Evolutionary conservation across 2,888 invertebrate genomes (phyloP).

Genomic region (Thera britannica): DNA sequence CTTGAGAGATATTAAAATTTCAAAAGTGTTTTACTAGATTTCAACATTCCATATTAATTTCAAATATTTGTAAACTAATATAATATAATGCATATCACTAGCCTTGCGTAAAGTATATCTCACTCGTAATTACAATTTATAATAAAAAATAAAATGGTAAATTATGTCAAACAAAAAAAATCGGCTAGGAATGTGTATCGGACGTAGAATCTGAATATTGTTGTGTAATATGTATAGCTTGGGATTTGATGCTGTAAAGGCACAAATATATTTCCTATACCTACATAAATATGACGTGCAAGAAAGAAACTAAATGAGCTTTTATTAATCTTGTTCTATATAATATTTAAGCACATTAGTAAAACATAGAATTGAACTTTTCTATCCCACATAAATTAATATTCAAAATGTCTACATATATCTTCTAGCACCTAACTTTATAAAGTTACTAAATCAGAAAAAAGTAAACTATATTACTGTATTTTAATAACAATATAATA

Average conservation of each 20-base stretch:
- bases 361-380: background rate
- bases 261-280: background rate
- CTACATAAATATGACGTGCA: background rate
- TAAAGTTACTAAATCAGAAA: background rate
- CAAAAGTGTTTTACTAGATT: conserved; percentile 3
- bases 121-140: conserved; percentile 60
- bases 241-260: background rate
- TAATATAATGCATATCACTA: conserved; percentile 66
- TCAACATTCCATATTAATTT: conserved; percentile 54
- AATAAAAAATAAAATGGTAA: conserved; percentile 47
- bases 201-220: background rate
- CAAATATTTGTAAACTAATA: conserved; percentile 42
- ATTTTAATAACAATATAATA: conserved; percentile 13
- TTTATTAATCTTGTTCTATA: background rate
- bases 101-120: conserved; percentile 55
- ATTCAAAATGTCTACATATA: background rate
- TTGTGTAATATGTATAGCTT: conserved; percentile 10
- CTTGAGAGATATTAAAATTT: no score
- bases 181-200: conserved; percentile 1
- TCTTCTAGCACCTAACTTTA: background rate
- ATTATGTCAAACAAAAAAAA: conserved; percentile 36
- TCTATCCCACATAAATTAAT: background rate
- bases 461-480: conserved; percentile 5
- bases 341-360: background rate
- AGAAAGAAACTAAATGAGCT: conserved; percentile 1